A percentile compares a stretch with the other conserved stretches of the same genome.
These are phyloP conservation scores for Dendrocopos noguchii DNA, from an alignment of 2,113 vertebrate genomes.

Conservation along the genomic window DNA sequence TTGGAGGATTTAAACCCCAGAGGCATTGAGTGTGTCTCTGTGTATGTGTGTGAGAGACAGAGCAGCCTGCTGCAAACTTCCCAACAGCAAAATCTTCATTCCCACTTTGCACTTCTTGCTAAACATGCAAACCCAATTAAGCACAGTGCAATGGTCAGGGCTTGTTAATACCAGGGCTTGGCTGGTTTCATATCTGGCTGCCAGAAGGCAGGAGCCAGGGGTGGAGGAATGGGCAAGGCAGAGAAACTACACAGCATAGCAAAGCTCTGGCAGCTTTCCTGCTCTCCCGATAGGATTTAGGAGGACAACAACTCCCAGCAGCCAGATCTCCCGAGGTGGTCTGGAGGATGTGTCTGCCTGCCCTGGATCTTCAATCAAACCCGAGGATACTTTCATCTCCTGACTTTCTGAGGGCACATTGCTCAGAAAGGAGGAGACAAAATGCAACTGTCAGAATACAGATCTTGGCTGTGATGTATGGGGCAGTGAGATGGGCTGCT, in stretches of 20 bases:
- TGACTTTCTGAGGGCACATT: slow-evolving; percentile 58
- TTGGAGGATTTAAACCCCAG: background rate
- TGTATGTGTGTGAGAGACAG: no score
- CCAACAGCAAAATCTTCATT: background rate
- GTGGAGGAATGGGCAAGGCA: background rate
- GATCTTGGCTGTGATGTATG: slow-evolving; percentile 73
- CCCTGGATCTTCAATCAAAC: slow-evolving; percentile 75
- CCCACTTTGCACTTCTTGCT: background rate
- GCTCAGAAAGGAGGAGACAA: slow-evolving; percentile 73
- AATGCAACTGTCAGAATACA: slow-evolving; percentile 79
- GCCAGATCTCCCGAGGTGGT: slow-evolving; percentile 62
- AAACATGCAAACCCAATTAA: background rate
- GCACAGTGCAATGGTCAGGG: background rate
- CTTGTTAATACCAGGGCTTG: background rate
- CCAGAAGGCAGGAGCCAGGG: background rate
- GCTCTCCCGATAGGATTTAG: slow-evolving; percentile 41
- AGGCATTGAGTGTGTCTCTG: no score
- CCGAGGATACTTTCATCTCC: slow-evolving; percentile 55
- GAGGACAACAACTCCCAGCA: slow-evolving; percentile 32
- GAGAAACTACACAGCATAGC: background rate
- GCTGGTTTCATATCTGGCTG: background rate
- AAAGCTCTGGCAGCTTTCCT: slow-evolving; percentile 11
- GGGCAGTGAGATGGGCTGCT: slow-evolving; percentile 69
- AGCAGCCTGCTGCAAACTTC: background rate
- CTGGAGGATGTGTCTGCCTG: slow-evolving; percentile 68